These are phyloP conservation scores for Ceuthmochares aereus DNA, from an alignment of 2,113 vertebrate genomes.

Conservation along the genomic window DNA sequence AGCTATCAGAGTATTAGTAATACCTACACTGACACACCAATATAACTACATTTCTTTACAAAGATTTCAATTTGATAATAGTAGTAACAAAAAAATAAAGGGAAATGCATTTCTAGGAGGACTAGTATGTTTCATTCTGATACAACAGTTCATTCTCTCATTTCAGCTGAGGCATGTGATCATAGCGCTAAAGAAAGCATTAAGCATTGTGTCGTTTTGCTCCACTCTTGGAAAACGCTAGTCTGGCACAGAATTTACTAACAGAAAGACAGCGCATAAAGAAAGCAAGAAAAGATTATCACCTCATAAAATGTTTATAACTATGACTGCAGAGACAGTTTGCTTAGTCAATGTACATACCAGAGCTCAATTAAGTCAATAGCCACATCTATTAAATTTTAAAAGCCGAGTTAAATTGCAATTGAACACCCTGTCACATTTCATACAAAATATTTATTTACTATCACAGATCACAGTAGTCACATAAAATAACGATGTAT, in stretches of 20 bases:
- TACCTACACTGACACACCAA: not conserved
- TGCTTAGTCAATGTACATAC: not conserved
- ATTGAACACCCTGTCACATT: not conserved
- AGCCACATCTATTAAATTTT: constrained; percentile 36
- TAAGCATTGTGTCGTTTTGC: not conserved
- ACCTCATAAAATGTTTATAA: constrained; percentile 37
- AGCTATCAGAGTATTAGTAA: not conserved
- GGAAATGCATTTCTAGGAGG: not conserved
- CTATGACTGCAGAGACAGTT: not conserved
- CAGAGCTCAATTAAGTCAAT: not conserved
- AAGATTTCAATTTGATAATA: not conserved
- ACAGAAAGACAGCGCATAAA: not conserved
- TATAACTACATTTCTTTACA: not conserved
- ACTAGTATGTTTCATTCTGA: not conserved
- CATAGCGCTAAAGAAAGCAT: not conserved
- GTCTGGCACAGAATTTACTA: not conserved
- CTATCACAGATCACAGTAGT: not conserved
- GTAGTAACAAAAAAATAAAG: not conserved
- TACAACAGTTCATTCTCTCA: not conserved
- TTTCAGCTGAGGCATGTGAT: not conserved
- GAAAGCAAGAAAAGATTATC: not conserved
- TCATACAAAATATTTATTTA: not conserved
- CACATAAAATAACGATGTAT: not conserved
- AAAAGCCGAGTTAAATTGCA: constrained; percentile 2
- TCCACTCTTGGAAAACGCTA: not conserved